Evolutionary conservation across 2,888 invertebrate species (phyloP).

Genomic region (Epistrophella euchroma): DNA sequence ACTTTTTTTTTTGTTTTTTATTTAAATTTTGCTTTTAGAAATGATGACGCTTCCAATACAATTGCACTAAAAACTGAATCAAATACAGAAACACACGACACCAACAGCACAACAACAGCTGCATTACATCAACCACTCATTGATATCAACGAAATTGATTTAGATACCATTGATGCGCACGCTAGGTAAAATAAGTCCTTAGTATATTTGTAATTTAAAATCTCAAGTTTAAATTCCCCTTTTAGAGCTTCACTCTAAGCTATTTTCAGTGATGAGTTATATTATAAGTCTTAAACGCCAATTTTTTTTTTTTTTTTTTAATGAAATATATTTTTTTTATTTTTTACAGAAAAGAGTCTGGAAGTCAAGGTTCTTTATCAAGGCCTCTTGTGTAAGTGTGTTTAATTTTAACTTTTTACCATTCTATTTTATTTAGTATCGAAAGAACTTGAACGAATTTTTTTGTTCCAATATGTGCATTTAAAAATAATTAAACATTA

Average conservation of each 20-base stretch:
- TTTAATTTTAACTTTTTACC: neutral
- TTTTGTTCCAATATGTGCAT: no score
- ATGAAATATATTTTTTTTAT: neutral
- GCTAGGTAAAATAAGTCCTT: slow-evolving; percentile 80
- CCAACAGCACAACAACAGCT: slow-evolving; percentile 78
- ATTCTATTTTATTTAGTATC: neutral
- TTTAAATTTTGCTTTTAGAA: slow-evolving; percentile 78
- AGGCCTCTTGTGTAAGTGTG: slow-evolving; percentile 40
- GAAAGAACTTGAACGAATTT: no score
- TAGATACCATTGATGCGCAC: slow-evolving; percentile 81
- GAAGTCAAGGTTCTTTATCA: slow-evolving; percentile 54
- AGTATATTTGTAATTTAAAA: slow-evolving; percentile 32
- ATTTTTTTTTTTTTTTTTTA: neutral
- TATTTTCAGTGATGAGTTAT: neutral
- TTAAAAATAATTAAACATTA: neutral
- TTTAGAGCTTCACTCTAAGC: neutral
- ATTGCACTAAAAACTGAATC: slow-evolving; percentile 78
- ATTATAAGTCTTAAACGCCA: neutral
- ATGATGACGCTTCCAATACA: slow-evolving; percentile 80
- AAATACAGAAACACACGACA: slow-evolving; percentile 79
- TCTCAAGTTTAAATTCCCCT: neutral
- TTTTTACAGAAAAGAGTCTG: slow-evolving; percentile 59
- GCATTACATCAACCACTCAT: slow-evolving; percentile 78
- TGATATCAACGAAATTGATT: slow-evolving; percentile 80
- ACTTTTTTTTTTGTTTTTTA: slow-evolving; percentile 68